Base-by-base conservation (phyloP, 2,797 vertebrate genomes). In the Glossophaga mutica region DNA sequence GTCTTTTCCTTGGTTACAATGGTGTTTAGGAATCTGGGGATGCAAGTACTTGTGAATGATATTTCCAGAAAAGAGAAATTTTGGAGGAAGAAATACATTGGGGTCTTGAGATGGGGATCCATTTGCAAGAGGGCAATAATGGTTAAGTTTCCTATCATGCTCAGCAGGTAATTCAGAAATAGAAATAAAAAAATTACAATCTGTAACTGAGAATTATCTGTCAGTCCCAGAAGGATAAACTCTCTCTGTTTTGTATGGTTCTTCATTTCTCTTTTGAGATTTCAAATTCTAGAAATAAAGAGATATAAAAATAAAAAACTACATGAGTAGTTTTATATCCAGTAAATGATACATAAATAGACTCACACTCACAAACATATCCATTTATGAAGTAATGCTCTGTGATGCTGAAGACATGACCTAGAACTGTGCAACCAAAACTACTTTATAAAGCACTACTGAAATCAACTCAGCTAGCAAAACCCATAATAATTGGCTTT, bases 31-130 rank as follows among this genome's bases (percentile, higher is more conserved):
- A 95, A 94, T 83, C 88, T 95, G 14, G 92, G 94, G 21, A 96
- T 94, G 55, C 91, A 97, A 9, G 67, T 77, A 9, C 79, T 96
- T 19, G 90, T 97, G 87, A 98, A 98, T 16, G 12, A 86, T 44
- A 98, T 97, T 90, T 98, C 97, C 74, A 98, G 24, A 46, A 97
- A 55, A 48, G 97, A 93, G 34, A 98, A 96, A 87, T 98, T 96
- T 39, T 26, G 39, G 59, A 98, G 97, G 37, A 98, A 98, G 57
- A 96, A 98, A 78, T 98, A 98, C 97, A 98, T 93, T 0, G 93
- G 96, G 0, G 93, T 97, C 77, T 97, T 97, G 15, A 98, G 97
- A 3, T 59, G 67, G 10, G 83, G 55, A 46, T 90, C 94, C 3
- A 96, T 11, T 1, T 98, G 87, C 7, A 94, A 97, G 82, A 98